These are phyloP conservation scores for Ectropis crepuscularia DNA, from an alignment of 2,888 invertebrate species.

Conservation along the genomic window DNA sequence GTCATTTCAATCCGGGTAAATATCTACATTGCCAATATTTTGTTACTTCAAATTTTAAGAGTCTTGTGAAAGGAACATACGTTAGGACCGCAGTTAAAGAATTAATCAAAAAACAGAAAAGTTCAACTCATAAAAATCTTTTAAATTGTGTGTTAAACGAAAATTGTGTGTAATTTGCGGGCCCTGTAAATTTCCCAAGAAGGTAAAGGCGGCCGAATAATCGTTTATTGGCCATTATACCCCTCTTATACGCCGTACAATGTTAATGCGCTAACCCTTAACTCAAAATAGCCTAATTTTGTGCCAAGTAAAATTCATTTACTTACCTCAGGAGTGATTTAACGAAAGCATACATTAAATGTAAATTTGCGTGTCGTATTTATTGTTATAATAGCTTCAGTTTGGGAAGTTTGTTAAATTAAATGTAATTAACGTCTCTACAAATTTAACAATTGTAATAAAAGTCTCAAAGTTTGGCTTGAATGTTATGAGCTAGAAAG, in stretches of 20 bases:
- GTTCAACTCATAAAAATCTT: not conserved
- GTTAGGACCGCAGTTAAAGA: not conserved
- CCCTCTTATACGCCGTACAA: slow-evolving; percentile 47
- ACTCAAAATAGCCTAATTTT: slow-evolving; percentile 58
- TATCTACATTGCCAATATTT: too few relatives aligned
- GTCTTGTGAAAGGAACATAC: too few relatives aligned
- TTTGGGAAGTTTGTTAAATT: too few relatives aligned
- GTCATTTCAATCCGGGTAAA: too few relatives aligned
- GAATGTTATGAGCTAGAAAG: too few relatives aligned
- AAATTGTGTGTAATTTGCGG: slow-evolving; percentile 22
- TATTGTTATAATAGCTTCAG: too few relatives aligned
- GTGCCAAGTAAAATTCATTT: slow-evolving; percentile 63
- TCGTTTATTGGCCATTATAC: slow-evolving; percentile 52
- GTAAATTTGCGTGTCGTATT: too few relatives aligned
- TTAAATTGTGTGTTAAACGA: slow-evolving; percentile 23
- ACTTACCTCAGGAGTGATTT: slow-evolving; percentile 53
- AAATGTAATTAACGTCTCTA: too few relatives aligned
- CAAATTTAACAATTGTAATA: too few relatives aligned
- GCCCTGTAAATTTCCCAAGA: slow-evolving; percentile 28
- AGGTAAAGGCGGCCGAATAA: slow-evolving; percentile 40
- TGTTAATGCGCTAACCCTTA: slow-evolving; percentile 53
- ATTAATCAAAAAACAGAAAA: not conserved
- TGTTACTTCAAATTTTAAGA: too few relatives aligned
- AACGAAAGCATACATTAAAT: slow-evolving; percentile 29
- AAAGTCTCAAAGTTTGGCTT: too few relatives aligned